Base-by-base conservation (phyloP, 2,888 invertebrate genomes). In the Synanthedon andrenaeformis region DNA sequence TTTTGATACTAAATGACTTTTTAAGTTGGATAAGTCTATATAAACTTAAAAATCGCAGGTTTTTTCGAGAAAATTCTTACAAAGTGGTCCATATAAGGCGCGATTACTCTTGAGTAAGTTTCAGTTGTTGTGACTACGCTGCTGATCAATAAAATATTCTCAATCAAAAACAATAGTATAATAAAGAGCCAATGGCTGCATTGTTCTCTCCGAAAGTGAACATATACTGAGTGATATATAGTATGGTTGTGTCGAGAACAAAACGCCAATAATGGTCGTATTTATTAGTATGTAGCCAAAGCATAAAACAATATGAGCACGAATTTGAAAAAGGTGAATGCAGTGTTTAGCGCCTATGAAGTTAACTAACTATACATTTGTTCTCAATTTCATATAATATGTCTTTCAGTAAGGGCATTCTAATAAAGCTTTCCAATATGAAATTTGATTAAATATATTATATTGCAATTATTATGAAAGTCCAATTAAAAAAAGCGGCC, bases 181-280 rank as follows among this genome's bases (percentile, higher is more conserved):
- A 63, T 69, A 67, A 65, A 76, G 69, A 64, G 68, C 70, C 73
- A 79, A 83, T 75, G 63, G 69, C 64, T 66, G 76, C 72, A 82
- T 82, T 84, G 82, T 84, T 82, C 71, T 49, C 52, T 41, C 57
- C 41, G 56, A 57, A 64, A 64, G 23, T 23, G 23, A 23, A 23
- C 23, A 23, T 23, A 23, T 23, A 23, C 23, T 23, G 1, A 23
- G 23, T 5, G 23, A 23, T 23, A 23, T 23, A 11, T 17, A 4
- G 19, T 49, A 49, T 49, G 49, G 2, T 17, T 14, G 49, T 17
- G 49, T 49, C 12, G 10, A 23, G 23, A 23, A 23, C 5, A 3
- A 35, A 8, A 35, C 10, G 10, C 10, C 35, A 35, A 35, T 35
- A 8, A 35, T 10, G 35, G 35, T 35, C 8, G 35, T 23, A 35